These are phyloP conservation scores for Junonia oenone DNA, from an alignment of 2,888 invertebrate species.

Conservation along the genomic window DNA sequence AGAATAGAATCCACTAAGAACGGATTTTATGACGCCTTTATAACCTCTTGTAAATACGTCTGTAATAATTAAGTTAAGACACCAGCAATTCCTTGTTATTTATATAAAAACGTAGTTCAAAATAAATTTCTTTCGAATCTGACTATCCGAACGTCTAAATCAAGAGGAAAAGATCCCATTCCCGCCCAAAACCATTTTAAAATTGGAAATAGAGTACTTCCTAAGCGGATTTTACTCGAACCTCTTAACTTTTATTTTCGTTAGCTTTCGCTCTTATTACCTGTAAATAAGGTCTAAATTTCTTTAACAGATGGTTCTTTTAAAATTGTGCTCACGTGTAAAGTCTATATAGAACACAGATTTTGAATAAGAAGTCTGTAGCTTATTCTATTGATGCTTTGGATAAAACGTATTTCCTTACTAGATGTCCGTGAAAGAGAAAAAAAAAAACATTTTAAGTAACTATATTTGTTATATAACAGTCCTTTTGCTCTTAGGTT, in stretches of 20 bases:
- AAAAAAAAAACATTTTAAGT: neutral
- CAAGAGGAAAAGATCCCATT: constrained; percentile 27
- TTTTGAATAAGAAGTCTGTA: constrained; percentile 8
- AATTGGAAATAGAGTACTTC: constrained; percentile 61
- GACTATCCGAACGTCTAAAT: neutral
- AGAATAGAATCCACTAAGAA: too few relatives aligned
- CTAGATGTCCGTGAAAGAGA: neutral
- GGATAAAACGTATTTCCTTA: neutral
- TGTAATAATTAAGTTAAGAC: too few relatives aligned
- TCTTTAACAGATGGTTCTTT: neutral
- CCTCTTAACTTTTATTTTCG: neutral
- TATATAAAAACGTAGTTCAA: too few relatives aligned
- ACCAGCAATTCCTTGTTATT: too few relatives aligned
- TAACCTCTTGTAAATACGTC: too few relatives aligned
- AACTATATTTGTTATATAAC: too few relatives aligned
- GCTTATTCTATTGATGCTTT: constrained; percentile 7
- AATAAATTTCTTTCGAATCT: neutral
- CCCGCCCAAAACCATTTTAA: constrained; percentile 62
- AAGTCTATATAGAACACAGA: constrained; percentile 13
- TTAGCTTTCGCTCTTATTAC: neutral
- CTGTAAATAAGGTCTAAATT: neutral
- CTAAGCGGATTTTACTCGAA: constrained; percentile 57
- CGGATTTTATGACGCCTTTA: too few relatives aligned
- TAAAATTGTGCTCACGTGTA: neutral
- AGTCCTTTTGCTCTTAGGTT: too few relatives aligned